A percentile compares a stretch with the other conserved stretches of the same genome.
These are phyloP conservation scores for Typhlichthys subterraneus DNA, from an alignment of 2,797 vertebrate species.

Conservation along the genomic window DNA sequence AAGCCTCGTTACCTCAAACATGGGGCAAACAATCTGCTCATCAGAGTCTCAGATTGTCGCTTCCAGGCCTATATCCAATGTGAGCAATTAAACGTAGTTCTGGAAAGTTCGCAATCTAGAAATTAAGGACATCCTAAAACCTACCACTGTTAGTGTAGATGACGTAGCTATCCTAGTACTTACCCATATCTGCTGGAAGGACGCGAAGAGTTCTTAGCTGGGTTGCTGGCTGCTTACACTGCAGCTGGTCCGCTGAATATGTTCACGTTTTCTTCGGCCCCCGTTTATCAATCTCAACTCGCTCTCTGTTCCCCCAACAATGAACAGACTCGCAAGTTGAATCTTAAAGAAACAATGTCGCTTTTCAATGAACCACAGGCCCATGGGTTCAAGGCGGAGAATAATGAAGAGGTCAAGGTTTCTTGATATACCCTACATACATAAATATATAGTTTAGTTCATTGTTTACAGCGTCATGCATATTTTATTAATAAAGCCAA, in stretches of 20 bases:
- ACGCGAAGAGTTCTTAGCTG: constrained; percentile 53
- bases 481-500: not conserved
- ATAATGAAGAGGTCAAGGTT: constrained; percentile 75
- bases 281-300: constrained; percentile 74
- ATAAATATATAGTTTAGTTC: constrained; percentile 54
- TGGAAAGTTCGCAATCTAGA: constrained; percentile 8
- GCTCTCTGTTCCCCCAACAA: constrained; percentile 72
- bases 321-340: constrained; percentile 69
- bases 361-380: constrained; percentile 73
- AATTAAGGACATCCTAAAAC: not conserved
- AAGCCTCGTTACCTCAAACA: too few relatives aligned
- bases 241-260: constrained; percentile 67
- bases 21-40: not conserved
- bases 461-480: constrained; percentile 46
- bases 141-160: constrained; percentile 1
- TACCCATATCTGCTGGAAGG: constrained; percentile 79
- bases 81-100: constrained; percentile 16
- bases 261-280: constrained; percentile 57
- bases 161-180: constrained; percentile 39
- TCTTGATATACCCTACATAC: constrained; percentile 28
- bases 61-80: constrained; percentile 7
- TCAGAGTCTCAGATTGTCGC: constrained; percentile 34
- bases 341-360: constrained; percentile 82
- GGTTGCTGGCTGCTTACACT: constrained; percentile 38
- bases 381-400: constrained; percentile 45